These are phyloP conservation scores for Choloepus didactylus DNA, from an alignment of 2,797 vertebrate species.

Conservation along the genomic window DNA sequence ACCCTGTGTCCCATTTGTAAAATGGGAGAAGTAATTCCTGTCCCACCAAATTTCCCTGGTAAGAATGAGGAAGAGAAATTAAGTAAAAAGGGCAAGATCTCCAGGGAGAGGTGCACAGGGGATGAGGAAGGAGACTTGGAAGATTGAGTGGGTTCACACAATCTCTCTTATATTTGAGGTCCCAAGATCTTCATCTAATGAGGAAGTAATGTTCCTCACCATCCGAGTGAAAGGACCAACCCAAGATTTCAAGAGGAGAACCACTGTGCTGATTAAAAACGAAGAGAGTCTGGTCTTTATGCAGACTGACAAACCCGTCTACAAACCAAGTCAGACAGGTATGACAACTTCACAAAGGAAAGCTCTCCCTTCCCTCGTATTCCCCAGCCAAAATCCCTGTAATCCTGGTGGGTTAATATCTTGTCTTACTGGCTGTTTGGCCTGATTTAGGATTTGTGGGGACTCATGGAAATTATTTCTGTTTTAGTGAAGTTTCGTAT, in stretches of 20 bases:
- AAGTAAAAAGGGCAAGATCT: not conserved
- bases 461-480: constrained; percentile 79
- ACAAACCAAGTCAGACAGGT: constrained; percentile 93
- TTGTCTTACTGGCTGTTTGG: not conserved
- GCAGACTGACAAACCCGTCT: constrained; percentile 95
- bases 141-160: not conserved
- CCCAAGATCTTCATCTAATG: constrained; percentile 58
- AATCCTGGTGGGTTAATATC: not conserved
- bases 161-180: constrained; percentile 74
- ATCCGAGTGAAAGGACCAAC: constrained; percentile 87
- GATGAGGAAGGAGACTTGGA: not conserved
- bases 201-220: constrained; percentile 82
- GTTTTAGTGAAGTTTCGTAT: constrained; percentile 92
- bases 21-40: not conserved
- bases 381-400: not conserved
- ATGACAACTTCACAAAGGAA: constrained; percentile 49
- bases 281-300: constrained; percentile 88
- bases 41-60: not conserved
- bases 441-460: not conserved
- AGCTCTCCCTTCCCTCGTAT: not conserved
- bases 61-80: not conserved
- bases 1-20: not conserved
- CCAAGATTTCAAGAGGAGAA: constrained; percentile 88
- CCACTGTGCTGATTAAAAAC: constrained; percentile 87
- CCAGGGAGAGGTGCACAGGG: not conserved